Base-by-base conservation (phyloP, 2,113 vertebrate species). In the Steatornis caripensis region DNA sequence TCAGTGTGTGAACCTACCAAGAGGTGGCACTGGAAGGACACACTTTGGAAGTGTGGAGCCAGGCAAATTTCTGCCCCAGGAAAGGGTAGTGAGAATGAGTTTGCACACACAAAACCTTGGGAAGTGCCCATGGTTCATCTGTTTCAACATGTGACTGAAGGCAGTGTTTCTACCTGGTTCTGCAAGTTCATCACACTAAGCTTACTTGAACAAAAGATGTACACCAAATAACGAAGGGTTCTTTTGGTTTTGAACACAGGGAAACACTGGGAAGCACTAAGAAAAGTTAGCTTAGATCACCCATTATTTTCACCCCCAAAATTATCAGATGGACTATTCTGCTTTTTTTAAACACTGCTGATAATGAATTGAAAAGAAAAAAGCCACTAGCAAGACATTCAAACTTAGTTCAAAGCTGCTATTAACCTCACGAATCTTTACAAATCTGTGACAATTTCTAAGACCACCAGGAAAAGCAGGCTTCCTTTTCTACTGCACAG, bases 1-100 rank as follows among this genome's bases (percentile, higher is more conserved):
- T 20, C 71, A 77, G 27, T 32, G 0, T 66, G n/a, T 62, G 71
- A 84, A 54, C 83, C 54, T 46, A 62, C 94, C 96, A 89, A 97
- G 89, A 96, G 96, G 85, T 96, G 94, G 96, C 96, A 97, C 82
- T 93, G 94, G 68, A 95, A 96, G 82, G 90, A 96, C 79, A 69
- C 12, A 7, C 57, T 94, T 87, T 37, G 68, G 65, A 93, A 60
- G 32, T n/a, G n/a, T n/a, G n/a, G 54, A 80, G 49, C 12, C 54
- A n/a, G 45, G 41, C 24, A 57, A 72, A 45, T 16, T 85, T 87
- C 78, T 92, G 66, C 90, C 87, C 62, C 71, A 49, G 15, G 8
- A 39, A 69, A 80, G 6, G 30, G 22, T 45, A 45, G 6, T 29
- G 57, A 20, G 24, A 45, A 51, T 58, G 46, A 57, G 18, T 6